Percentiles rank a stretch among this genome's conserved stretches.
Evolutionary conservation across 1,140 invertebrate genomes (phyloP).

Genomic region (Acromyrmex echinatior): DNA sequence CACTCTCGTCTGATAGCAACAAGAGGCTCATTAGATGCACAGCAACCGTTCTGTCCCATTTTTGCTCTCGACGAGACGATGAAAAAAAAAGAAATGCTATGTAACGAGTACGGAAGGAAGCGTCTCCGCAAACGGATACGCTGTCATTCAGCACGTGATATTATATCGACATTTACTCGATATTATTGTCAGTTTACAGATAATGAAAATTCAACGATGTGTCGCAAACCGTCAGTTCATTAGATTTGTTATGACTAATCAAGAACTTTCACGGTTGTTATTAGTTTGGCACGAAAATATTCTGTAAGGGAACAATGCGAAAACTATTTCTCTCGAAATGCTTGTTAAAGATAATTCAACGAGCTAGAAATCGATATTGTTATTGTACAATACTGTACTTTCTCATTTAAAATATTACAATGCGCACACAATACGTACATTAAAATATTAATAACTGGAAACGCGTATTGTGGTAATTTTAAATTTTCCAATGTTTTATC

Average conservation of each 20-base stretch:
- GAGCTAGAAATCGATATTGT: not conserved
- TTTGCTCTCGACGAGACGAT: constrained; percentile 48
- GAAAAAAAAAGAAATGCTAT: constrained; percentile 24
- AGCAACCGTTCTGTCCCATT: constrained; percentile 41
- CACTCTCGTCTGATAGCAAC: constrained; percentile 72
- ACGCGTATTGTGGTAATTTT: not conserved
- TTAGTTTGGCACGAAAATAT: constrained; percentile 35
- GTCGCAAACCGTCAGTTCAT: constrained; percentile 36
- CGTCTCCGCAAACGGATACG: constrained; percentile 37
- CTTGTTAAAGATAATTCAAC: constrained; percentile 19
- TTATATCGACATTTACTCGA: constrained; percentile 65
- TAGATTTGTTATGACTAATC: constrained; percentile 31
- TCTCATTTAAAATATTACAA: constrained; percentile 4
- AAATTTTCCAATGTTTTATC: not conserved
- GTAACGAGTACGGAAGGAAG: constrained; percentile 62
- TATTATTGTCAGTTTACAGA: constrained; percentile 58
- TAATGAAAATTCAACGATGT: constrained; percentile 54
- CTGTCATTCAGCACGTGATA: constrained; percentile 36
- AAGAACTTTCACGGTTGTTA: constrained; percentile 32
- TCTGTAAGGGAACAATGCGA: constrained; percentile 1
- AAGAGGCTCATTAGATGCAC: constrained; percentile 79
- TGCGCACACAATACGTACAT: not conserved
- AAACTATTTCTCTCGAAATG: constrained; percentile 26
- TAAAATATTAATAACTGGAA: constrained; percentile 33
- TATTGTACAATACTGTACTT: not conserved